Conservation (phyloP, 2,888 invertebrate species). For the Nudaria mundana region DNA sequence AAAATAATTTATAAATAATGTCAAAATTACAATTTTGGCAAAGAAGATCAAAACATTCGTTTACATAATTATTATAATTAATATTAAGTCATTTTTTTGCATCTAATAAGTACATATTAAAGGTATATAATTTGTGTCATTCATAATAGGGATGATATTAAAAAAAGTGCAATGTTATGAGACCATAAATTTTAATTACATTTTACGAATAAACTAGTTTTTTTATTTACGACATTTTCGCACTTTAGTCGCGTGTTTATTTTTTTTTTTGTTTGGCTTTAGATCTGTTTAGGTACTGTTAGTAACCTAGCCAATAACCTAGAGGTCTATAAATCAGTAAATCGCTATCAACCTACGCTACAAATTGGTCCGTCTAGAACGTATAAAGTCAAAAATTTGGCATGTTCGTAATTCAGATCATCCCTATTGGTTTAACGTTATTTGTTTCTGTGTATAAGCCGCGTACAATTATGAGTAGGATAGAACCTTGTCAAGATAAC, state of each 20-base stretch:
- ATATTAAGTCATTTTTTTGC: slow-evolving; percentile 6
- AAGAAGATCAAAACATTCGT: too few relatives aligned
- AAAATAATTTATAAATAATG: too few relatives aligned
- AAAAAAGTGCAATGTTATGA: neutral
- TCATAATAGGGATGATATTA: slow-evolving; percentile 17
- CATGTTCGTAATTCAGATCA: slow-evolving; percentile 21
- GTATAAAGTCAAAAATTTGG: slow-evolving; percentile 15
- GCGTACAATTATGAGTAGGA: too few relatives aligned
- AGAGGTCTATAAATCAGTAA: slow-evolving; percentile 10
- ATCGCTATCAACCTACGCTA: slow-evolving; percentile 5
- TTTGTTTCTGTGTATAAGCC: too few relatives aligned
- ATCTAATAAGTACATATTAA: slow-evolving; percentile 30
- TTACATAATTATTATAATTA: slow-evolving; percentile 25
- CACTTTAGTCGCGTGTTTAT: too few relatives aligned
- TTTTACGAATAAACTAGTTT: too few relatives aligned
- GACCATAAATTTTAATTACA: neutral
- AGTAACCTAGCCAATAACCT: too few relatives aligned
- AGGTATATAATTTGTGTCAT: slow-evolving; percentile 18
- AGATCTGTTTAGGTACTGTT: too few relatives aligned
- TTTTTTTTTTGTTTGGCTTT: too few relatives aligned
- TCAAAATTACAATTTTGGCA: too few relatives aligned
- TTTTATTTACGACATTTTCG: too few relatives aligned
- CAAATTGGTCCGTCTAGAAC: slow-evolving; percentile 26
- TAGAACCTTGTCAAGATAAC: too few relatives aligned
- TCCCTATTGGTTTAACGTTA: slow-evolving; percentile 21